phyloP scores from a whole-genome alignment of 2,888 invertebrate species.

The Zaprionus lineosus region DNA sequence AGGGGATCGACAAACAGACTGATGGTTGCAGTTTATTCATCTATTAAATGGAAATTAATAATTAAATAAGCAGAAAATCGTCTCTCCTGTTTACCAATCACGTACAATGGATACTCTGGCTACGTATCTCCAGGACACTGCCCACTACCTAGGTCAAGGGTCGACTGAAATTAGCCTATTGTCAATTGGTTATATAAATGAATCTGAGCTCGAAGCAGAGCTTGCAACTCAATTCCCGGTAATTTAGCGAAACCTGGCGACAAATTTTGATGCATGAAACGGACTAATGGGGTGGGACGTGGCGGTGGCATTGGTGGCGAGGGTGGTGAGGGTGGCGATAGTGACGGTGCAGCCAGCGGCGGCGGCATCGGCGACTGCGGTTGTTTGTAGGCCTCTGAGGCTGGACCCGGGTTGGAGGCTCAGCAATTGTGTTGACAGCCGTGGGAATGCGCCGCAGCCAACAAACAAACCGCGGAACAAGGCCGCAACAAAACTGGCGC shows the following conservation, averaged over 20 bases:
- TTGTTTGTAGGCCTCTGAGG: background rate
- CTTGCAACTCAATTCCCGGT: constrained; percentile 66
- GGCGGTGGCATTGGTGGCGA: constrained; percentile 21
- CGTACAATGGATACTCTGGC: too few relatives aligned
- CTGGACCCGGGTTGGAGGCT: constrained; percentile 6
- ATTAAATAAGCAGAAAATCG: too few relatives aligned
- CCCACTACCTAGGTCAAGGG: too few relatives aligned
- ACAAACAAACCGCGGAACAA: constrained; percentile 76
- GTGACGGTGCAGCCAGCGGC: background rate
- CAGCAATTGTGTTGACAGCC: constrained; percentile 71
- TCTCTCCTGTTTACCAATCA: too few relatives aligned
- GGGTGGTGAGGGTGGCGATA: background rate
- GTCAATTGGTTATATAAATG: constrained; percentile 26
- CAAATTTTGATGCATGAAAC: constrained; percentile 56
- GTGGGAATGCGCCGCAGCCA: constrained; percentile 70
- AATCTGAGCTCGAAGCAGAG: constrained; percentile 44
- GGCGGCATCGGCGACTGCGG: background rate
- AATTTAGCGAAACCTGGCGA: constrained; percentile 58
- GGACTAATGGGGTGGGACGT: constrained; percentile 11
- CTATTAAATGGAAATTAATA: too few relatives aligned
- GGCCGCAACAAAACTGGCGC: constrained; percentile 73
- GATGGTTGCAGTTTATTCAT: too few relatives aligned
- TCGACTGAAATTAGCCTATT: constrained; percentile 1
- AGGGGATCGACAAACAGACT: too few relatives aligned
- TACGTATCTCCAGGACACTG: too few relatives aligned